Evolutionary conservation across 2,888 invertebrate genomes (phyloP).

Genomic region (Lasioglossum morio): DNA sequence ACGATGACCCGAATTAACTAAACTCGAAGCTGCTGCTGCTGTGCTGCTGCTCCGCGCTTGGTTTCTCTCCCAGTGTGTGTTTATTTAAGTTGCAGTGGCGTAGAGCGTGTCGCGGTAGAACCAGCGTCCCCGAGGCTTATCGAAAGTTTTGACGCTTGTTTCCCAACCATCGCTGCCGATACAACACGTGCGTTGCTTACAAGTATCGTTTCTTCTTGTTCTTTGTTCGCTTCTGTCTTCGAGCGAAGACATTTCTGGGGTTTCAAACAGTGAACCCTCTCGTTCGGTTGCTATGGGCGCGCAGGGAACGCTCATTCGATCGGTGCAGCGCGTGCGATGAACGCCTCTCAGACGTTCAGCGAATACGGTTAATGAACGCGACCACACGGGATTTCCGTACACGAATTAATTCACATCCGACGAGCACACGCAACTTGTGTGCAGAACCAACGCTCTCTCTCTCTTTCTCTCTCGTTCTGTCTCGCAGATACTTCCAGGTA

Average conservation of each 20-base stretch:
- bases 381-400: slow-evolving; percentile 21
- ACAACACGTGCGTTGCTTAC: neutral
- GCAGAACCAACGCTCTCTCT: neutral
- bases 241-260: neutral
- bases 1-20: slow-evolving; percentile 78
- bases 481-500: slow-evolving; percentile 2
- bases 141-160: slow-evolving; percentile 45
- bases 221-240: neutral
- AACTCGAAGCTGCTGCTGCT: slow-evolving; percentile 65
- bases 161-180: neutral
- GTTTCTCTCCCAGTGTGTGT: slow-evolving; percentile 58
- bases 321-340: slow-evolving; percentile 15
- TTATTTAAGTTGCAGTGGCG: slow-evolving; percentile 70
- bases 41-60: slow-evolving; percentile 54
- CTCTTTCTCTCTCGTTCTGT: neutral
- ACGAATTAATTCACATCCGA: slow-evolving; percentile 16
- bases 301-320: slow-evolving; percentile 17
- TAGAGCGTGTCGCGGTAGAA: slow-evolving; percentile 42
- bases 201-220: neutral
- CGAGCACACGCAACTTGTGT: slow-evolving; percentile 5
- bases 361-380: slow-evolving; percentile 6
- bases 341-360: slow-evolving; percentile 26
- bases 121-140: slow-evolving; percentile 16
- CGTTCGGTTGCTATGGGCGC: slow-evolving; percentile 36
- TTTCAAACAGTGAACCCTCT: slow-evolving; percentile 1